Evolutionary conservation across 1,140 invertebrate genomes (phyloP), one percentile per base, ranked within the genome.

Genomic region (Calliphora vicina): DNA sequence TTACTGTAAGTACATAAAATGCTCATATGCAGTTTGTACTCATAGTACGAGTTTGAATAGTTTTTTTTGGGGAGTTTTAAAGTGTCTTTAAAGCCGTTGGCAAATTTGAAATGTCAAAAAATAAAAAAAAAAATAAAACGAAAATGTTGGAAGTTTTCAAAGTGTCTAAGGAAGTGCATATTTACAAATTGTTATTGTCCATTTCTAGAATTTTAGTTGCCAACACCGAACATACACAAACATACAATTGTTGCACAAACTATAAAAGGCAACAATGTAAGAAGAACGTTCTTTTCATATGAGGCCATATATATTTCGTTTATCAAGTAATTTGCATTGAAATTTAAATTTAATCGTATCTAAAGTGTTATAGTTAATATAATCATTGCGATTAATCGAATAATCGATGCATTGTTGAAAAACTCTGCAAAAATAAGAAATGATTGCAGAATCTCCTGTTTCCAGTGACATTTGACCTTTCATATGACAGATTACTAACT

Each of bases 111-210:
- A 78, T 43, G 74, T 78, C 74, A n/a, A 45, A 81, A 81, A 26
- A 81, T n/a, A 23, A 5, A n/a, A 9, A 81, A 81, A 81, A 81
- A 61, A 25, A 25, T 0, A 81, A 45, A 81, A 43, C 10, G 43
- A 20, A 57, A 67, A 57, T 67, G 10, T 81, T 81, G 80, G 25
- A 81, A 81, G 80, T 81, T 81, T 29, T 71, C 80, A 81, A 81
- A 81, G 74, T 78, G 74, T 78, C 74, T 78, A 45, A 78, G 74
- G 74, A 78, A 78, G 74, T 78, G 74, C 35, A 78, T 67, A 81
- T 81, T 81, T 81, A 67, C 50, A 81, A 81, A 81, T 81, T 81
- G 80, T 81, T 71, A 81, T 71, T 78, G 35, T 45, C 74, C 74
- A 78, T 78, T 43, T 78, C 27, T 42, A 76, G 73, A 43, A 45